Conservation (phyloP, 2,888 invertebrate genomes). For the Drosophila kokeensis region DNA sequence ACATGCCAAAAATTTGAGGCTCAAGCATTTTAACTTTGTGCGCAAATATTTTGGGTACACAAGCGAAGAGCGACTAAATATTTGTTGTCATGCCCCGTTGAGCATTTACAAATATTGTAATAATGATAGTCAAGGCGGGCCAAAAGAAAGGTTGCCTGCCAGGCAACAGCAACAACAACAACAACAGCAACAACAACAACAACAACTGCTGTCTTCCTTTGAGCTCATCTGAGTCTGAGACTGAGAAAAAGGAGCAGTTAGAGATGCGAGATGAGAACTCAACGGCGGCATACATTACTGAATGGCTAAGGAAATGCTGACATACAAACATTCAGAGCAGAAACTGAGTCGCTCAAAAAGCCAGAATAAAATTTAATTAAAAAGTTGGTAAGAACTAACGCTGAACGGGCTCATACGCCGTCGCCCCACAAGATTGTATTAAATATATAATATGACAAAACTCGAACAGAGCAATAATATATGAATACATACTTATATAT, state of each 20-base stretch:
- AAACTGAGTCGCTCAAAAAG: slow-evolving; percentile 54
- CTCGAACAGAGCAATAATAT: slow-evolving; percentile 6
- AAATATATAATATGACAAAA: slow-evolving; percentile 44
- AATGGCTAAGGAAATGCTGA: slow-evolving; percentile 15
- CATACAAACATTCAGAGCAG: slow-evolving; percentile 26
- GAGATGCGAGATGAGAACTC: slow-evolving; percentile 18
- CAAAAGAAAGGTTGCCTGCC: slow-evolving; percentile 25
- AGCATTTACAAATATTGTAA: slow-evolving; percentile 67
- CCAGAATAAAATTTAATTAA: slow-evolving; percentile 82
- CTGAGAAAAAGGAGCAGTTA: slow-evolving; percentile 14
- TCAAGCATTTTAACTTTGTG: slow-evolving; percentile 37
- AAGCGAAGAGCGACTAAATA: slow-evolving; percentile 55
- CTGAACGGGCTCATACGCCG: slow-evolving; percentile 41
- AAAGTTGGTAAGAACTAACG: slow-evolving; percentile 76
- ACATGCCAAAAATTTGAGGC: slow-evolving; percentile 35
- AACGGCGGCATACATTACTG: slow-evolving; percentile 52
- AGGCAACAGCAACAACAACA: slow-evolving; percentile 6
- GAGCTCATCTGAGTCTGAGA: slow-evolving; percentile 8
- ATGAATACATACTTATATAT: too few relatives aligned
- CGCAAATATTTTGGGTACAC: slow-evolving; percentile 62
- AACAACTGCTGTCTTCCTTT: slow-evolving; percentile 4
- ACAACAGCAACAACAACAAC: slow-evolving; percentile 6
- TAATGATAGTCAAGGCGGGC: slow-evolving; percentile 57
- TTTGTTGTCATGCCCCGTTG: slow-evolving; percentile 56
- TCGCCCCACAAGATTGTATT: slow-evolving; percentile 36